phyloP scores from a whole-genome alignment of 2,888 invertebrate genomes.

The Micropterix aruncella region DNA sequence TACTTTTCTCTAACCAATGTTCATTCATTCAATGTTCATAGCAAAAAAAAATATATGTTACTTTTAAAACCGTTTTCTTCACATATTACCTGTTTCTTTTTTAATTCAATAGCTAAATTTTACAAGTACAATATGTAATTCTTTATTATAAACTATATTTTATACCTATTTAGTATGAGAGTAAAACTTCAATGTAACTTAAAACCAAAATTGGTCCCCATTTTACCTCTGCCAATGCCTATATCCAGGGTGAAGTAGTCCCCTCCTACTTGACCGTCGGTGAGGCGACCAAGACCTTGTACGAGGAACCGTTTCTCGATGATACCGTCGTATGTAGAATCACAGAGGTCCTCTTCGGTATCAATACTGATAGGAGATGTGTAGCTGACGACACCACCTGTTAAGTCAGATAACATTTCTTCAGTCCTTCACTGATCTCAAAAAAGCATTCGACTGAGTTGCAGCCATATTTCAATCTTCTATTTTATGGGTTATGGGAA shows the following conservation, averaged over 20 bases:
- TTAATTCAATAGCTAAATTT: too few relatives aligned
- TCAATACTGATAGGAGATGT: constrained; percentile 36
- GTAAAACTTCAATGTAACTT: not conserved
- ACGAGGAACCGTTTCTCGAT: constrained; percentile 25
- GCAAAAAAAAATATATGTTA: too few relatives aligned
- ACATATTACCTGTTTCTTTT: too few relatives aligned
- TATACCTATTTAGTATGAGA: not conserved
- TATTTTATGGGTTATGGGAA: not conserved
- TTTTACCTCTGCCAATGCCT: constrained; percentile 41
- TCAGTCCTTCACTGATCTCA: not conserved
- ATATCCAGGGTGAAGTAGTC: constrained; percentile 47
- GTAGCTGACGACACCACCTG: constrained; percentile 42
- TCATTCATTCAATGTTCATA: too few relatives aligned
- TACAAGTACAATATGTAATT: constrained; percentile 1
- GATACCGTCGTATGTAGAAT: constrained; percentile 54
- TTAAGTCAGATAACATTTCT: too few relatives aligned
- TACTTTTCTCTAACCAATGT: too few relatives aligned
- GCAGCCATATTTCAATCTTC: not conserved
- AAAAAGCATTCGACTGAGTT: constrained; percentile 4
- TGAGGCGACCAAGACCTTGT: constrained; percentile 54
- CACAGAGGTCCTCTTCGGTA: constrained; percentile 33
- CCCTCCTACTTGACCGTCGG: constrained; percentile 48
- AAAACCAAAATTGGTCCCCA: not conserved
- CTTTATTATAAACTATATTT: not conserved
- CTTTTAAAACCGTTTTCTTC: too few relatives aligned